Evolutionary conservation across 1,140 invertebrate species (phyloP), one percentile per base, ranked within the genome.

Genomic region (Zaprionus capensis): DNA sequence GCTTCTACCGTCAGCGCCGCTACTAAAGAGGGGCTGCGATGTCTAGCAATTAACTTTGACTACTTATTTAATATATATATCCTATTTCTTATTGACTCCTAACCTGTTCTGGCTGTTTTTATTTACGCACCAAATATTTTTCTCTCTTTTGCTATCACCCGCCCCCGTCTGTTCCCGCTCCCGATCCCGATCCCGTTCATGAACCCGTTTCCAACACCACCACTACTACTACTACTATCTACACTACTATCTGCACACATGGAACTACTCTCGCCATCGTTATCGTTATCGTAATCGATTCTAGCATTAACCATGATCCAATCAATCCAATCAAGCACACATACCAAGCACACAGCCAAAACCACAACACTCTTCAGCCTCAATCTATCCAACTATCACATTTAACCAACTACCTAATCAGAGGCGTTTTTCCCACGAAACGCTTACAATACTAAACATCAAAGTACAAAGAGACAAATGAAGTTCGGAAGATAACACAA

Each of bases 401-500:
- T 66, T 76, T 79, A 84, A 78, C 65, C 55, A 71, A 63, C 34
- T 46, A 46, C 22, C 56, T 64, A 71, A 81, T 69, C 83, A 65
- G 78, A 74, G 77, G 57, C 70, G 51, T 73, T 71, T 73, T 46
- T 67, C 61, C 44, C 68, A 76, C 59, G 68, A 70, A 78, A 71
- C 68, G 81, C 36, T 44, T 41, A 46, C 61, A 71, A 58, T 55
- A 81, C 67, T 59, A 84, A 88, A 76, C 53, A 88, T 71, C 80
- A 82, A 90, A 88, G 85, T 88, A 88, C 85, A 88, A 88, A 88
- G 85, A 88, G 85, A 88, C 85, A 88, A 90, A 88, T 90, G 85
- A 90, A 81, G 85, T 80, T 88, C 76, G 78, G 70, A 68, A 76
- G 20, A 59, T 38, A 38, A 58, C 55, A 44, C 20, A 64, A 65